Percentiles rank a stretch among this genome's conserved stretches.
Evolutionary conservation across 2,113 vertebrate species (phyloP).

Genomic region (Heterocephalus glaber): DNA sequence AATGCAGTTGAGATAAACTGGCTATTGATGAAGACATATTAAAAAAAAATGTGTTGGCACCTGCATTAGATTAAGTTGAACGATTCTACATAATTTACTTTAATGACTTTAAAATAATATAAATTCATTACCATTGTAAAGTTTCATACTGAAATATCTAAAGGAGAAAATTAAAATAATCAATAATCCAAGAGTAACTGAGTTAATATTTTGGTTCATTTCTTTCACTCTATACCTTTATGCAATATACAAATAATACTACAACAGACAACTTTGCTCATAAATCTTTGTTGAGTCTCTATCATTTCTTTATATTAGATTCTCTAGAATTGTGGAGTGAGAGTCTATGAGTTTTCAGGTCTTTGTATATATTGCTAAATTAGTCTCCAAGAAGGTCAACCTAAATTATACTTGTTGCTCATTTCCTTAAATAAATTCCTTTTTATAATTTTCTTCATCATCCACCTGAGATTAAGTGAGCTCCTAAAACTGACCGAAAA

Average conservation of each 20-base stretch:
- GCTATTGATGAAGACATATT: neutral
- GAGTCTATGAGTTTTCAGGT: conserved; percentile 34
- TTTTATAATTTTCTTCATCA: neutral
- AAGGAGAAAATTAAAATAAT: conserved; percentile 68
- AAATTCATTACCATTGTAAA: conserved; percentile 52
- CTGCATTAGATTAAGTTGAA: conserved; percentile 59
- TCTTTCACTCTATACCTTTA: conserved; percentile 16
- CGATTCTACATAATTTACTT: conserved; percentile 48
- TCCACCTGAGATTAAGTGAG: conserved; percentile 34
- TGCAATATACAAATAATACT: conserved; percentile 8
- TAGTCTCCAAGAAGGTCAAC: conserved; percentile 20
- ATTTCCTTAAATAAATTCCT: conserved; percentile 33
- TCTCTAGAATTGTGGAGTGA: conserved; percentile 37
- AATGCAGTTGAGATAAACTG: neutral
- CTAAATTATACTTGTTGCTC: neutral
- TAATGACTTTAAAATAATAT: conserved; percentile 62
- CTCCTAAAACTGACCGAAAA: neutral
- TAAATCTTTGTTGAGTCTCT: conserved; percentile 39
- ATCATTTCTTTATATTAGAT: conserved; percentile 44
- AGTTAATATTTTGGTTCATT: conserved; percentile 50
- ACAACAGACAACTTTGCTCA: neutral
- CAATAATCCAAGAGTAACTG: conserved; percentile 43
- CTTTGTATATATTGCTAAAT: conserved; percentile 47
- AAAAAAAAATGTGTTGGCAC: conserved; percentile 49
- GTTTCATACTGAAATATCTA: conserved; percentile 34